These are phyloP conservation scores for Aphelocoma californica DNA, from an alignment of 2,797 vertebrate species.

Conservation along the genomic window DNA sequence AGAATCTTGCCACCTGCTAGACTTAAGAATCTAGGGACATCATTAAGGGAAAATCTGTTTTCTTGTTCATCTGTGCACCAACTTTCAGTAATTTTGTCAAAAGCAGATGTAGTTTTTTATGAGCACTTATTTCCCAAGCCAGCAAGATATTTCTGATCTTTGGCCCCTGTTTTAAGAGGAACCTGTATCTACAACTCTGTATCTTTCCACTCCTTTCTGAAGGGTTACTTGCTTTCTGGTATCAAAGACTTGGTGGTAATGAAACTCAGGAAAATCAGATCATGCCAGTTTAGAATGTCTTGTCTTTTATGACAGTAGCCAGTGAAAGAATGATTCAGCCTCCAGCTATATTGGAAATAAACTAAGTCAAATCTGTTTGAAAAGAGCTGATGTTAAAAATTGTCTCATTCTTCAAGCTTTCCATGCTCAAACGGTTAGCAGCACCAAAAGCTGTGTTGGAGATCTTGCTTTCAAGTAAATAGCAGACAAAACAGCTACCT, in stretches of 20 bases:
- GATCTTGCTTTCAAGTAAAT: neutral
- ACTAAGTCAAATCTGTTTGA: neutral
- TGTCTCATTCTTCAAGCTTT: neutral
- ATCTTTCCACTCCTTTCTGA: neutral
- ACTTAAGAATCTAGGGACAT: constrained; percentile 67
- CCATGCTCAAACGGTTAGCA: neutral
- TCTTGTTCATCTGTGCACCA: constrained; percentile 4
- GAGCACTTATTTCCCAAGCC: constrained; percentile 1
- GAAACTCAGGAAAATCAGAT: neutral
- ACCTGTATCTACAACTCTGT: neutral
- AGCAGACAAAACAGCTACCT: neutral
- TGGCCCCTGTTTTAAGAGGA: neutral
- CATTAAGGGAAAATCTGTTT: constrained; percentile 50
- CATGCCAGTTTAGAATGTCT: constrained; percentile 6
- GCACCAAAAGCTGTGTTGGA: neutral
- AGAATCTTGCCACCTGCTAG: constrained; percentile 43
- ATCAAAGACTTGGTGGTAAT: neutral
- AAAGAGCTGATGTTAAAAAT: neutral
- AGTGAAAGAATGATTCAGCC: neutral
- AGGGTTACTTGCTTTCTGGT: neutral
- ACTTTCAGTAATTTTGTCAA: constrained; percentile 42
- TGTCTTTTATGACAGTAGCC: neutral
- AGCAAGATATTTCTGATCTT: constrained; percentile 26
- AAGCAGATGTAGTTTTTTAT: neutral
- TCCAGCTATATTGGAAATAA: neutral